A percentile compares a stretch with the other conserved stretches of the same genome.
Conservation (phyloP, 37 sponge, comb jelly and placozoan genomes). For the Cliona cf. orientalis region DNA sequence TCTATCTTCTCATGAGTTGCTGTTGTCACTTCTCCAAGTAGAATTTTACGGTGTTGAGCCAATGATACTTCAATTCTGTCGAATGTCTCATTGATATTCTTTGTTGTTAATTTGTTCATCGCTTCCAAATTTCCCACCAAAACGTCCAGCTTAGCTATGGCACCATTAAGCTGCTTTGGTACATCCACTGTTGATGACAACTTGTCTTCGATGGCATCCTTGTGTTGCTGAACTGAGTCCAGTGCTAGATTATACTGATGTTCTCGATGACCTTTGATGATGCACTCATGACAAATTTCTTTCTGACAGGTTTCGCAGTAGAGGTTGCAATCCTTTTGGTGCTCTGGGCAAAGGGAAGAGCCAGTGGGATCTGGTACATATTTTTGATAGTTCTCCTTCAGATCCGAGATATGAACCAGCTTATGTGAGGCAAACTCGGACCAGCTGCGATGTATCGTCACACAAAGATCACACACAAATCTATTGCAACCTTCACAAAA, state of each 20-base stretch:
- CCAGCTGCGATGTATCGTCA: constrained; percentile 55
- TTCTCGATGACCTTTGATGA: constrained; percentile 41
- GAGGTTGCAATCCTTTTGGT: constrained; percentile 38
- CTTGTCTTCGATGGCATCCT: constrained; percentile 19
- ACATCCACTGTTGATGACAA: constrained; percentile 22
- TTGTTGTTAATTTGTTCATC: background rate
- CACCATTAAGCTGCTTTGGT: constrained; percentile 37
- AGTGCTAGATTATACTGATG: constrained; percentile 50
- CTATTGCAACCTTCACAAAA: constrained; percentile 41
- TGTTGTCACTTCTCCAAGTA: background rate
- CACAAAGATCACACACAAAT: constrained; percentile 56
- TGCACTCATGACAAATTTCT: constrained; percentile 57
- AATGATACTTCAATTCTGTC: constrained; percentile 19
- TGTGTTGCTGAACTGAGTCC: constrained; percentile 56
- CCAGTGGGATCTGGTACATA: constrained; percentile 11
- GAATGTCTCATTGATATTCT: background rate
- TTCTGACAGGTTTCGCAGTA: constrained; percentile 55
- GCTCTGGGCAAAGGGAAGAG: constrained; percentile 11
- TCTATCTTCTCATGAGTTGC: constrained; percentile 15
- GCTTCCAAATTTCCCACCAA: constrained; percentile 6
- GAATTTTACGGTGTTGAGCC: background rate
- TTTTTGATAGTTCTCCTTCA: constrained; percentile 18
- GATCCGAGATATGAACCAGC: constrained; percentile 16
- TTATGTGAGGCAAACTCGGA: constrained; percentile 56
- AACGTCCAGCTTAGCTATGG: constrained; percentile 23